A percentile compares a stretch with the other conserved stretches of the same genome.
Evolutionary conservation across 2,797 vertebrate genomes (phyloP).

Genomic region (Chaetodon trifasciatus): DNA sequence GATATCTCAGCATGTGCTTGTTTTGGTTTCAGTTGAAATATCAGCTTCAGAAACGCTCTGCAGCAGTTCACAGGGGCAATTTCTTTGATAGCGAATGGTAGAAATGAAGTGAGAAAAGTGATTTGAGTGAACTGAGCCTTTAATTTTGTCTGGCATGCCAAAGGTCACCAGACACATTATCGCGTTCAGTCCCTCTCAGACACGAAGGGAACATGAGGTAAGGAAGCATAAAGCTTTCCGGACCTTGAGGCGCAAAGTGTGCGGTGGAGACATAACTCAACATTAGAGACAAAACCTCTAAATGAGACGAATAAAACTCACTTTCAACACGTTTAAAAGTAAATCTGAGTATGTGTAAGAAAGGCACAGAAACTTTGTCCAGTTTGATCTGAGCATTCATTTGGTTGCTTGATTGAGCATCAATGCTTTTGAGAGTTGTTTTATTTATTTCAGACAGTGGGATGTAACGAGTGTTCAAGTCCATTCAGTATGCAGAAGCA

Average conservation of each 20-base stretch:
- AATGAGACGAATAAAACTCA: slow-evolving; percentile 15
- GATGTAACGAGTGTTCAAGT: neutral
- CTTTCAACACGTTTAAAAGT: slow-evolving; percentile 16
- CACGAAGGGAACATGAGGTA: slow-evolving; percentile 26
- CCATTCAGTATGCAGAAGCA: slow-evolving; percentile 38
- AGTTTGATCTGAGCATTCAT: neutral
- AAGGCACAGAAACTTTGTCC: slow-evolving; percentile 7
- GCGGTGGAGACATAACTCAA: slow-evolving; percentile 15
- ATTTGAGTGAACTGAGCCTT: slow-evolving; percentile 21
- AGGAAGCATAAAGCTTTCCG: slow-evolving; percentile 12
- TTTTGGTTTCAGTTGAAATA: neutral
- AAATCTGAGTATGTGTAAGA: slow-evolving; percentile 1
- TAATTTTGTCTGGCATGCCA: slow-evolving; percentile 32
- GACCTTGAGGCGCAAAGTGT: slow-evolving; percentile 34
- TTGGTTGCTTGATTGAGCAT: slow-evolving; percentile 20
- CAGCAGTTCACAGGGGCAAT: neutral
- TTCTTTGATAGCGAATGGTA: neutral
- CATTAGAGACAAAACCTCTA: slow-evolving; percentile 19
- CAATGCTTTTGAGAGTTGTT: slow-evolving; percentile 12
- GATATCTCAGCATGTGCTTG: neutral
- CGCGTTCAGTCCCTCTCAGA: slow-evolving; percentile 16
- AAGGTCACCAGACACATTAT: slow-evolving; percentile 63
- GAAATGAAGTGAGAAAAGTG: slow-evolving; percentile 1
- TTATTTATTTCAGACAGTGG: slow-evolving; percentile 15
- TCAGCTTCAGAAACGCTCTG: neutral